These are phyloP conservation scores for Beris chalybata DNA, from an alignment of 2,888 invertebrate genomes.

Conservation along the genomic window DNA sequence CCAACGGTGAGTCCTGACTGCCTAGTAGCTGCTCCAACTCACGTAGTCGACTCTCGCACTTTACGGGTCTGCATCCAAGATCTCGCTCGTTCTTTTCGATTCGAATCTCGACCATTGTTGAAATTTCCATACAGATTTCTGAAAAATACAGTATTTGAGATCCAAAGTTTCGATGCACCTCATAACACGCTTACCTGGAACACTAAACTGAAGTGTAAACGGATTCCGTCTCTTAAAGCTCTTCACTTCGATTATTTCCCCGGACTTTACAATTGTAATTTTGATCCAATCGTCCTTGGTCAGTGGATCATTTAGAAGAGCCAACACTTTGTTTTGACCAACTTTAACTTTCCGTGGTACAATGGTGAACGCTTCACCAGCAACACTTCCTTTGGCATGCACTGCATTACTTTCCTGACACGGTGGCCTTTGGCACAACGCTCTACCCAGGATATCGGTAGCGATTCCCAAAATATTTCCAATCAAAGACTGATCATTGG, in stretches of 20 bases:
- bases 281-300: constrained; percentile 75
- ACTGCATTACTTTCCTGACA: constrained; percentile 72
- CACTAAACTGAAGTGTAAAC: constrained; percentile 79
- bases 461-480: constrained; percentile 82
- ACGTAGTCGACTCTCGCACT: constrained; percentile 81
- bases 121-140: constrained; percentile 80
- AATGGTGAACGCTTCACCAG: constrained; percentile 54
- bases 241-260: constrained; percentile 73
- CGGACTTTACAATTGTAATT: constrained; percentile 79
- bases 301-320: constrained; percentile 76
- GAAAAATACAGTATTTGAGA: constrained; percentile 32
- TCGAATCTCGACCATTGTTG: constrained; percentile 78
- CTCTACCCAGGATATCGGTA: constrained; percentile 72
- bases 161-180: constrained; percentile 1
- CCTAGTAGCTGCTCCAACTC: constrained; percentile 81
- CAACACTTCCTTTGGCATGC: constrained; percentile 58
- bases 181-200: constrained; percentile 63
- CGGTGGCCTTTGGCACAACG: constrained; percentile 60
- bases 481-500: constrained; percentile 82
- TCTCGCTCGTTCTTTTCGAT: constrained; percentile 80
- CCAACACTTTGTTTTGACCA: constrained; percentile 80
- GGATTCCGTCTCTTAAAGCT: constrained; percentile 80
- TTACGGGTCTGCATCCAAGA: constrained; percentile 80
- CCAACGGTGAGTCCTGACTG: constrained; percentile 77
- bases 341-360: constrained; percentile 54